A percentile compares a stretch with the other conserved stretches of the same genome.
phyloP scores from a whole-genome alignment of 2,888 invertebrate genomes.

The Polylopha cassiicola region DNA sequence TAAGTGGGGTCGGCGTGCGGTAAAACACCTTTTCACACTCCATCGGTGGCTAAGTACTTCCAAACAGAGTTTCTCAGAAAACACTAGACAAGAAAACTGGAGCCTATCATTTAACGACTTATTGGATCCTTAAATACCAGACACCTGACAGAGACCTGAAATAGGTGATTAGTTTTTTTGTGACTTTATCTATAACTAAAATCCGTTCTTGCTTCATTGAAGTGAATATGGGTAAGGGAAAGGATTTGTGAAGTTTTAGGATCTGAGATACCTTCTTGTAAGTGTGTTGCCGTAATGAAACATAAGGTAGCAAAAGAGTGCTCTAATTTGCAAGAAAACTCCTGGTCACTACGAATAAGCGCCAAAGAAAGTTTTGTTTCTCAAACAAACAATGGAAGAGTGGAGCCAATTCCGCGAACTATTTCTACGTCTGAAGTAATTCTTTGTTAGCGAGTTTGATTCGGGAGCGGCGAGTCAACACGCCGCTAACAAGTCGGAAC shows the following conservation, averaged over 20 bases:
- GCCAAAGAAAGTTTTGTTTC: constrained; percentile 7
- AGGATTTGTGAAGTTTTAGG: no score
- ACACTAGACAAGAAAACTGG: constrained; percentile 1
- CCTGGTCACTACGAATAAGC: constrained; percentile 1
- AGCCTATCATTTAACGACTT: no score
- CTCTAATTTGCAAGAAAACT: background rate
- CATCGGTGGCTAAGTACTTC: background rate
- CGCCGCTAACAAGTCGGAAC: constrained; percentile 11
- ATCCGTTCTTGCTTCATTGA: no score
- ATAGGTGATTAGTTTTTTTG: no score
- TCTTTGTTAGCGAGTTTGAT: constrained; percentile 13
- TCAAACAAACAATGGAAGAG: constrained; percentile 8
- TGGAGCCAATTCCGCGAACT: constrained; percentile 13
- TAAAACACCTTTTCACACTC: constrained; percentile 3
- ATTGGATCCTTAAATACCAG: no score
- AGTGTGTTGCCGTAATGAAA: constrained; percentile 4
- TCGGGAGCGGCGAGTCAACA: constrained; percentile 15
- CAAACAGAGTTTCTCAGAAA: constrained; percentile 1
- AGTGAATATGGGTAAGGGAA: no score
- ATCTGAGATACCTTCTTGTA: no score
- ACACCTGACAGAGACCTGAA: no score
- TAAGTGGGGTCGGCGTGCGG: constrained; percentile 5
- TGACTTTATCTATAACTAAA: no score
- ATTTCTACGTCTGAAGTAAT: constrained; percentile 21
- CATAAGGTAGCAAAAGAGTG: background rate